Base-by-base conservation (phyloP, 2,113 vertebrate species). In the Spilogale gracilis region DNA sequence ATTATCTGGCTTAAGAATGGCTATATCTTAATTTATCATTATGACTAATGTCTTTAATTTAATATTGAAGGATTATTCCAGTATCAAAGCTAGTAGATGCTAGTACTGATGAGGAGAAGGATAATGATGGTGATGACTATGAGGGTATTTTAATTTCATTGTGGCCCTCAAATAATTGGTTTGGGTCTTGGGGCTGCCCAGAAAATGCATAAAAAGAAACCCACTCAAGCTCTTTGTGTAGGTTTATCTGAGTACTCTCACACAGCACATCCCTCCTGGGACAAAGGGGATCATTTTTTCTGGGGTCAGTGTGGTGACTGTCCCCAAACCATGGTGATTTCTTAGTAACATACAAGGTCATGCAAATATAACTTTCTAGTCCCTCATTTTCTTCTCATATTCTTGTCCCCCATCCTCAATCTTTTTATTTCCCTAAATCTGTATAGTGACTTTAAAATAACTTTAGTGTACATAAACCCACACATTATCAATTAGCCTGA, bases 121-220 rank as follows among this genome's bases (percentile, higher is more conserved):
- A 17, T 71, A 12, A 43, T n/a, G 48, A 43, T 23, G 54, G 30
- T 71, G 60, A 11, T n/a, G 65, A 71, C 17, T 54, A 16, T 27
- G 11, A 73, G 81, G 32, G 1, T 48, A 52, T 82, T 92, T 92
- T 80, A 71, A n/a, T 83, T 92, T 79, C 80, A 8, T n/a, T 85
- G 23, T 88, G 32, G 45, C 18, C 27, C 6, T 17, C 60, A 78
- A 80, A 87, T 69, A 81, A 65, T 27, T 94, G 32, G 10, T 65
- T 81, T 96, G 48, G 32, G 17, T 27, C 32, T 95, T 16, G 9
- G 12, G 25, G 4, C 43, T 89, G 18, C 67, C 45, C 52, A 30
- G 38, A 91, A 30, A 67, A 45, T 18, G 13, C 30, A 13, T n/a
- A 27, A 56, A 79, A 67, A 9, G 60, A 88, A 95, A 60, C 0